phyloP scores from a whole-genome alignment of 2,113 vertebrate genomes.

The Cheirogaleus medius region DNA sequence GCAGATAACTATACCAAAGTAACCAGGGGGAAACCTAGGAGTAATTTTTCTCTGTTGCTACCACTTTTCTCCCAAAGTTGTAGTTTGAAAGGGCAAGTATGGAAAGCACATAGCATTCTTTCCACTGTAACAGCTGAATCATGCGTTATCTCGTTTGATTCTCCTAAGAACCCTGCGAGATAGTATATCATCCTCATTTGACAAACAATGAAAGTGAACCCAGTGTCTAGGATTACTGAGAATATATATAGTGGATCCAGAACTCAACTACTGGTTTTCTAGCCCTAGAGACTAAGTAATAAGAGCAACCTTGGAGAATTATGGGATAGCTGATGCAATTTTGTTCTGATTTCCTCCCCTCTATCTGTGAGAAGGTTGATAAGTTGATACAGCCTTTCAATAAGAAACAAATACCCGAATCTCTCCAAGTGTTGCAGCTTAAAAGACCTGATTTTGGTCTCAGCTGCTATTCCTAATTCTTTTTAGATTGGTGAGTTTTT shows the following conservation, averaged over 20 bases:
- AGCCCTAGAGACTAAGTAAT: not conserved
- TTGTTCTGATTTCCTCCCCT: not conserved
- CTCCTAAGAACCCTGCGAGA: not conserved
- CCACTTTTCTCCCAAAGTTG: not conserved
- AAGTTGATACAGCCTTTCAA: not conserved
- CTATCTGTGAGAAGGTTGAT: not conserved
- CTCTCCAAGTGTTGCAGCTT: not conserved
- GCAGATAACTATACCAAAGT: not conserved
- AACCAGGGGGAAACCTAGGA: not conserved
- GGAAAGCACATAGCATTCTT: not conserved
- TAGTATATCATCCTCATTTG: not conserved
- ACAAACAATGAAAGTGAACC: constrained; percentile 3
- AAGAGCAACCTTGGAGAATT: not conserved
- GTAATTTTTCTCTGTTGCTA: constrained; percentile 17
- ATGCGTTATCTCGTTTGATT: not conserved
- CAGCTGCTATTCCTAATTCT: not conserved
- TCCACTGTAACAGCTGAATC: not conserved
- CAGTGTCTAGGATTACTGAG: not conserved
- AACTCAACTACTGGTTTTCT: not conserved
- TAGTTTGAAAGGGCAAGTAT: not conserved
- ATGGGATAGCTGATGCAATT: not conserved
- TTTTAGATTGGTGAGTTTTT: constrained; percentile 27
- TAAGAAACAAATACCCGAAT: constrained; percentile 13
- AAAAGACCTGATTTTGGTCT: constrained; percentile 39
- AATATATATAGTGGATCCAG: not conserved